Evolutionary conservation across 2,888 invertebrate species (phyloP).

Genomic region (Tolmerus cingulatus): DNA sequence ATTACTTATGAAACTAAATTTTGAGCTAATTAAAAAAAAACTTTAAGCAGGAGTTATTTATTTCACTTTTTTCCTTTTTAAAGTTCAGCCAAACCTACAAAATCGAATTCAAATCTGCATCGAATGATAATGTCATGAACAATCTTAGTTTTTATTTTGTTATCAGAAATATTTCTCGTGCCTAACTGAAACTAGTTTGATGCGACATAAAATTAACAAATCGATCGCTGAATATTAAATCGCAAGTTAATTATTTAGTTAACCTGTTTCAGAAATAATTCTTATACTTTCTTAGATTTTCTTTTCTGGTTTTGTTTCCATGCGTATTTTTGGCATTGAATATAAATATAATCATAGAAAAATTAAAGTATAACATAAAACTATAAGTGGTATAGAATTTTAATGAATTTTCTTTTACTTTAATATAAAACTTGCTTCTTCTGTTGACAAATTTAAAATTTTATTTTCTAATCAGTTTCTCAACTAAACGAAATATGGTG

Average conservation of each 20-base stretch:
- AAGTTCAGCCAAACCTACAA: not conserved
- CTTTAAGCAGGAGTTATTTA: not conserved
- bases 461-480: not conserved
- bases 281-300: not conserved
- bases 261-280: not conserved
- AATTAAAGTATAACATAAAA: not conserved
- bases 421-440: no score
- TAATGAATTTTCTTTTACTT: not conserved
- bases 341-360: not conserved
- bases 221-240: not conserved
- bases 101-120: not conserved
- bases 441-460: not conserved
- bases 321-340: not conserved
- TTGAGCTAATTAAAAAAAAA: no score
- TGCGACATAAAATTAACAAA: not conserved
- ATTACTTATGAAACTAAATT: no score
- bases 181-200: not conserved
- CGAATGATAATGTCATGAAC: not conserved
- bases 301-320: not conserved
- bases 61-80: not conserved
- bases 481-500: not conserved
- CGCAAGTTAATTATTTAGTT: not conserved
- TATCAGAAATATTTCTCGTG: not conserved
- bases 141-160: not conserved
- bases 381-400: not conserved